These are phyloP conservation scores for Calidris pygmaea DNA, from an alignment of 2,113 vertebrate genomes.

Conservation along the genomic window DNA sequence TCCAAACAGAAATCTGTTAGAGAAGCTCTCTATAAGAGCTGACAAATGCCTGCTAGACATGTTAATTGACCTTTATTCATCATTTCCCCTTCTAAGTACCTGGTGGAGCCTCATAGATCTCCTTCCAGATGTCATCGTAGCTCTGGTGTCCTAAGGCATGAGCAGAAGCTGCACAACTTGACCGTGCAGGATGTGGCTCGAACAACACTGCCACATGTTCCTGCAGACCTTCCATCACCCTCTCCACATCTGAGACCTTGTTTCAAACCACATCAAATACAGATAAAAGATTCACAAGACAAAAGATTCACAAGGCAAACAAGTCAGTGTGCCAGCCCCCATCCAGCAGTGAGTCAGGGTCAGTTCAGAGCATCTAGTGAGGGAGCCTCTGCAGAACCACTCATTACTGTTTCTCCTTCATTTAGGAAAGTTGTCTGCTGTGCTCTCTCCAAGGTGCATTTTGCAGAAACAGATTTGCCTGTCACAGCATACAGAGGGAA, in stretches of 20 bases:
- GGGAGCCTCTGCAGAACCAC: background rate
- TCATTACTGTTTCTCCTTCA: background rate
- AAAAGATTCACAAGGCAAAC: background rate
- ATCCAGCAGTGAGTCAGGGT: background rate
- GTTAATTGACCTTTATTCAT: background rate
- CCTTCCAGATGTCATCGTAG: constrained; percentile 57
- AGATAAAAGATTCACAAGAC: background rate
- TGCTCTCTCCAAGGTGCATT: background rate
- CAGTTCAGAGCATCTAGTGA: background rate
- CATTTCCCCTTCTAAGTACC: constrained; percentile 43
- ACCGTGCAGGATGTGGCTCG: background rate
- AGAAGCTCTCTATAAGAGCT: background rate
- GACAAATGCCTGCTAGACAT: background rate
- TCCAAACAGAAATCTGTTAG: background rate
- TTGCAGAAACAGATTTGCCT: background rate
- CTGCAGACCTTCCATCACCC: constrained; percentile 67
- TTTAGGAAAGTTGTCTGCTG: background rate
- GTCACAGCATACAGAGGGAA: background rate
- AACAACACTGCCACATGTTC: background rate
- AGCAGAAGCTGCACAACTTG: constrained; percentile 13
- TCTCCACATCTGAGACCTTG: constrained; percentile 66
- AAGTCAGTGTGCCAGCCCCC: background rate
- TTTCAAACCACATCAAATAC: background rate
- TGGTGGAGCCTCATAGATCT: constrained; percentile 66
- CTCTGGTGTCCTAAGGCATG: background rate